These are phyloP conservation scores for Varanus salvator DNA, from an alignment of 2,113 vertebrate genomes.

Conservation along the genomic window DNA sequence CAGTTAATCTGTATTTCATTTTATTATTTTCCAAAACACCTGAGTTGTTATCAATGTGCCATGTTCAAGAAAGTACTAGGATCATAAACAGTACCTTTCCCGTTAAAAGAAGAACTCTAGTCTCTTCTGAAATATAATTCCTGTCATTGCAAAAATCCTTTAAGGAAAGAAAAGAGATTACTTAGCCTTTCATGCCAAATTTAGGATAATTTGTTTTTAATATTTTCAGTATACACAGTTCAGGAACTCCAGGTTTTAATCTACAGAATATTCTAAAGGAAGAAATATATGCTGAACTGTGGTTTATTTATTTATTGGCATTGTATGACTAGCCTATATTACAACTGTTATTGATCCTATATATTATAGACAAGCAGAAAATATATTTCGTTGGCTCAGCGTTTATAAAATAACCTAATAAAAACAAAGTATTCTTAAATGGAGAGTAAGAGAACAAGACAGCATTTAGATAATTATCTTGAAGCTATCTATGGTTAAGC, in stretches of 20 bases:
- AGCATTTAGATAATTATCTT: constrained; percentile 14
- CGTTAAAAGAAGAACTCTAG: constrained; percentile 90
- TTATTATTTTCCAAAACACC: neutral
- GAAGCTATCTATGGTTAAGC: neutral
- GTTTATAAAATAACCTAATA: constrained; percentile 3
- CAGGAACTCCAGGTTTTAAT: neutral
- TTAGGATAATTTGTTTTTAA: neutral
- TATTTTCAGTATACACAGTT: neutral
- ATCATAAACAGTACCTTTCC: constrained; percentile 88
- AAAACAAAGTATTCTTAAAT: neutral
- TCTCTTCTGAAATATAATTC: constrained; percentile 92
- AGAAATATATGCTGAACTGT: neutral
- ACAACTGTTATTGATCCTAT: neutral
- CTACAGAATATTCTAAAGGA: neutral
- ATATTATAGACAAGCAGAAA: neutral
- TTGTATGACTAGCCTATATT: neutral
- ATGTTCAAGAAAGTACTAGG: constrained; percentile 15
- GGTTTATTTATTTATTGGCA: neutral
- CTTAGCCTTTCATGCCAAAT: neutral
- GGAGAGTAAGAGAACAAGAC: neutral
- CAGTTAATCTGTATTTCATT: neutral
- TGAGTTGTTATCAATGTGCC: neutral
- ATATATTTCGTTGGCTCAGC: neutral
- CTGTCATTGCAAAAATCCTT: constrained; percentile 97
- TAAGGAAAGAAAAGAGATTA: constrained; percentile 21